A percentile compares a stretch with the other conserved stretches of the same genome.
These are phyloP conservation scores for Drosophila yooni DNA, from an alignment of 2,888 invertebrate species.

Conservation along the genomic window DNA sequence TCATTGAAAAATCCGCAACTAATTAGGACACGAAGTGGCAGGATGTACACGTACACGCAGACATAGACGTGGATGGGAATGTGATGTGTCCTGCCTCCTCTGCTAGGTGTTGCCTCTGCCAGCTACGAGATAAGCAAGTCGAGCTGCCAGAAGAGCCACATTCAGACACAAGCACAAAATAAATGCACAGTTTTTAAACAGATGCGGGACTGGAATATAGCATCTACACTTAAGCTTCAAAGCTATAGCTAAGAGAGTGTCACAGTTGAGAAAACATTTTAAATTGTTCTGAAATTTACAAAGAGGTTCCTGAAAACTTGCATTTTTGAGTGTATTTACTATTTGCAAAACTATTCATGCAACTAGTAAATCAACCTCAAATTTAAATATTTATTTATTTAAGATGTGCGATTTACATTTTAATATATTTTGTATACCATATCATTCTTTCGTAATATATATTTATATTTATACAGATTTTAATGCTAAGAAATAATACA, in stretches of 20 bases:
- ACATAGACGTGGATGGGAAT: slow-evolving; percentile 14
- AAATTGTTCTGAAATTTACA: background rate
- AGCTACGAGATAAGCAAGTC: slow-evolving; percentile 51
- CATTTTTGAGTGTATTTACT: background rate
- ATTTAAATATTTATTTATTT: background rate
- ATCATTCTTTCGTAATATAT: background rate
- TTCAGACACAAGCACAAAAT: slow-evolving; percentile 32
- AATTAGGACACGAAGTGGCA: slow-evolving; percentile 63
- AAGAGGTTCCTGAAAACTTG: background rate
- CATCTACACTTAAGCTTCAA: background rate
- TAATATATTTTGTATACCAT: background rate
- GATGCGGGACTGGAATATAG: slow-evolving; percentile 3
- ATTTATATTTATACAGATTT: background rate
- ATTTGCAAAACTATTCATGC: background rate
- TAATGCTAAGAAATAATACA: background rate
- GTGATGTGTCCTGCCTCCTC: slow-evolving; percentile 13
- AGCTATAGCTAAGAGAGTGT: background rate
- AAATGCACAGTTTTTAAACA: slow-evolving; percentile 1
- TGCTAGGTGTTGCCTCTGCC: slow-evolving; percentile 19
- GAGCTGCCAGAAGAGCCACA: slow-evolving; percentile 28
- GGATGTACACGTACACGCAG: slow-evolving; percentile 28
- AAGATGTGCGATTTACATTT: background rate
- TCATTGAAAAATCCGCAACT: slow-evolving; percentile 77
- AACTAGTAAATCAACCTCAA: background rate
- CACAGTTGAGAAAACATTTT: background rate